These are phyloP conservation scores for Nesoenas mayeri DNA, from an alignment of 2,113 vertebrate species.

Conservation along the genomic window DNA sequence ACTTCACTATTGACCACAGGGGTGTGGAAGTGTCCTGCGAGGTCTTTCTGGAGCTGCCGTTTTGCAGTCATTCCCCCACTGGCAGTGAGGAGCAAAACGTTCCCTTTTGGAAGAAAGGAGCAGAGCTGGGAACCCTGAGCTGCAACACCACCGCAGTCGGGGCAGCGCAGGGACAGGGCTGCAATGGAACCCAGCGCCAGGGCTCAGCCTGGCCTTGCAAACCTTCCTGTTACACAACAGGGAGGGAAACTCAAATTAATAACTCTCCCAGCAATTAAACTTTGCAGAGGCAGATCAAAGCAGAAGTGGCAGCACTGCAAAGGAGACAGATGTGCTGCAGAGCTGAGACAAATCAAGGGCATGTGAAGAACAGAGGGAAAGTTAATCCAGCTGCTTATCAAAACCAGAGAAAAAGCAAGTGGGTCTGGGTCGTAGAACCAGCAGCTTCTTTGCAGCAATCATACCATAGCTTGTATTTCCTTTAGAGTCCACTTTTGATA, in stretches of 20 bases:
- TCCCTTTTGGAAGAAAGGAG: neutral
- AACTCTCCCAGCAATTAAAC: neutral
- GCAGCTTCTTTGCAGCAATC: neutral
- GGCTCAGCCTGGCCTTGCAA: neutral
- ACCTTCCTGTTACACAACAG: neutral
- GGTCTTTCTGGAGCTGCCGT: neutral
- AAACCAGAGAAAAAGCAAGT: neutral
- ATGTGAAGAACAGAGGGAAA: neutral
- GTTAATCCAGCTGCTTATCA: neutral
- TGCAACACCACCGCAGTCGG: neutral
- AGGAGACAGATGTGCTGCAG: neutral
- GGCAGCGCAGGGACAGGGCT: neutral
- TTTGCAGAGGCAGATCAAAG: neutral
- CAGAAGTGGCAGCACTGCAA: neutral
- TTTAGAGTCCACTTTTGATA: neutral
- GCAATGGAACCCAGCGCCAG: neutral
- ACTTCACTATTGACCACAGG: neutral
- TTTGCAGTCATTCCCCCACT: neutral
- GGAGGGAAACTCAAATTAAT: neutral
- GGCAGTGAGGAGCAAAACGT: neutral
- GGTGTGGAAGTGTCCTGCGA: rapidly evolving
- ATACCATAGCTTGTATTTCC: neutral
- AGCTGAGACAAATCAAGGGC: neutral
- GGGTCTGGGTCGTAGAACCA: neutral
- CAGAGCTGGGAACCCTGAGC: neutral